A percentile compares a stretch with the other conserved stretches of the same genome.
These are phyloP conservation scores for Leptinotarsa tumamoca DNA, from an alignment of 2,888 invertebrate species.

Conservation along the genomic window DNA sequence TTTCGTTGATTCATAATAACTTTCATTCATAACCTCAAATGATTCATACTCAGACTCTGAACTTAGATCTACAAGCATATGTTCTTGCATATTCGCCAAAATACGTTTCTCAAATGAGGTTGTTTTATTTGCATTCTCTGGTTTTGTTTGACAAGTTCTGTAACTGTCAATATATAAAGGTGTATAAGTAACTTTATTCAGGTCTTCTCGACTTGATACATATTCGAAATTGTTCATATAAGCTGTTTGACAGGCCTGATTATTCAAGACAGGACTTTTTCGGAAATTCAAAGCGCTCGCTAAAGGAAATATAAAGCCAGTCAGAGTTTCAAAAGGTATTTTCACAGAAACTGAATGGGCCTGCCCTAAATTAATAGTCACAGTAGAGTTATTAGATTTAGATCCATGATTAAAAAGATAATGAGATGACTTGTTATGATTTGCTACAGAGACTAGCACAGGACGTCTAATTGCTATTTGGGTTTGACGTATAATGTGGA, in stretches of 20 bases:
- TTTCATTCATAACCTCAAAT: slow-evolving; percentile 20
- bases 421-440: slow-evolving; percentile 43
- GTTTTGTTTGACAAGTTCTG: slow-evolving; percentile 42
- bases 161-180: slow-evolving; percentile 47
- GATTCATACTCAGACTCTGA: slow-evolving; percentile 35
- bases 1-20: slow-evolving; percentile 9
- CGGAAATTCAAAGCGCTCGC: slow-evolving; percentile 58
- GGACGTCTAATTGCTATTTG: slow-evolving; percentile 57
- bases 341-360: slow-evolving; percentile 57
- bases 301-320: slow-evolving; percentile 62
- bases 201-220: slow-evolving; percentile 20
- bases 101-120: slow-evolving; percentile 49
- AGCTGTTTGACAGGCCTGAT: slow-evolving; percentile 57
- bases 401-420: slow-evolving; percentile 44
- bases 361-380: slow-evolving; percentile 58
- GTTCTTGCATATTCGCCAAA: slow-evolving; percentile 49
- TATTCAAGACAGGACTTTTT: slow-evolving; percentile 46
- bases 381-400: slow-evolving; percentile 39
- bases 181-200: slow-evolving; percentile 46
- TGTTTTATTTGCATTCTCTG: slow-evolving; percentile 20
- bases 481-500: slow-evolving; percentile 60
- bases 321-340: slow-evolving; percentile 58
- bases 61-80: slow-evolving; percentile 43
- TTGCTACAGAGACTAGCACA: slow-evolving; percentile 51
- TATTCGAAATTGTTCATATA: slow-evolving; percentile 52